Base-by-base conservation (phyloP, 2,888 invertebrate genomes). In the Megastigmus dorsalis region DNA sequence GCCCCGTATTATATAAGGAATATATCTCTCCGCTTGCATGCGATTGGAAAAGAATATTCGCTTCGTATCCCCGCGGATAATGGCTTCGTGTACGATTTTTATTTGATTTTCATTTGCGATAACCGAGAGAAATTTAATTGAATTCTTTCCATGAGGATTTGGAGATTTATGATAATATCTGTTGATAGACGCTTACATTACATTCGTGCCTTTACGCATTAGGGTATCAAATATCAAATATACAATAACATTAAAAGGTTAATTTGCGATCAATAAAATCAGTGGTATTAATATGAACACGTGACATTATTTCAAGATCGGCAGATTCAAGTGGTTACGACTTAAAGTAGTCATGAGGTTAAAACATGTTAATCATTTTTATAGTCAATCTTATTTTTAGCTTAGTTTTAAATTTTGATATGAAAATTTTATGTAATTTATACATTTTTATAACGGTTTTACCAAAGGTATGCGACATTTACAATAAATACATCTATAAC, bases 341-440 rank as follows among this genome's bases (percentile, higher is more conserved):
- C 2, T 13, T 13, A n/a, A 15, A 20, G 43, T n/a, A 55, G 20
- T 23, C 26, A 63, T 55, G 62, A 70, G 70, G 36, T 45, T 2
- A 2, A 6, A 30, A 23, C 18, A 13, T n/a, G 20, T 26, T 36
- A 15, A 13, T 36, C 13, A 33, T 18, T 67, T 18, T 43, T 10
- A 2, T 28, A 30, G 10, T n/a, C 10, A 26, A 20, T 13, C 18
- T 60, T 71, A 33, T 26, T 26, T 36, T 55, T 55, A 55, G 26
- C 18, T 18, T 43, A 52, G 41, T 65, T 59, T 30, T n/a, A 18
- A 36, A 41, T 65, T 59, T 30, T n/a, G n/a, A 36, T 15, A 74
- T 74, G 68, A 41, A 68, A 74, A 48, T 57, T 57, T 50, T 57
- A 48, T 57, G 28, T 41, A 13, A 2, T 13, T 50, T 38, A 18